Evolutionary conservation across 2,888 invertebrate species (phyloP), one percentile per base, ranked within the genome.

Genomic region (Spilarctia lutea): DNA sequence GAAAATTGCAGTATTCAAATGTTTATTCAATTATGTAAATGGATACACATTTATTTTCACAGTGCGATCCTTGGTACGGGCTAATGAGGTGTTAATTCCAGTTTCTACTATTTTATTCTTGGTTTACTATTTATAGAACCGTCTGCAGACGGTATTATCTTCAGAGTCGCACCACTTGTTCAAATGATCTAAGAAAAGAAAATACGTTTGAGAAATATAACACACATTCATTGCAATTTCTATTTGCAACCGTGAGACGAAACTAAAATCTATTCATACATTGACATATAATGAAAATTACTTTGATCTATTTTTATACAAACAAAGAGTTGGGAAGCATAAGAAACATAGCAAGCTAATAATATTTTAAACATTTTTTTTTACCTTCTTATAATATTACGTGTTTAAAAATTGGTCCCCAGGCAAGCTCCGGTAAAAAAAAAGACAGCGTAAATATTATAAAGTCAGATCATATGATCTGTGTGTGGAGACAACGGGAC

Each of bases 11-110:
- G 71, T 76, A 81, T 82, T 81, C 83, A 79, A 82, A 83, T 83
- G 84, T 79, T 76, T 76, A 79, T 83, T 84, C 82, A 83, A 84
- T 84, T 82, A 84, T 81, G 84, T 79, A 75, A 82, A 83, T 83
- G 33, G 74, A 68, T 65, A 67, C 56, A 73, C 67, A 74, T 79
- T 82, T 84, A 80, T 84, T 82, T 84, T 82, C 81, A 78, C 76
- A 76, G 71, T 74, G 30, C 76, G 75, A 75, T 75, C 74, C 75
- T 79, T 77, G 73, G 68, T 71, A 65, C 63, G 52, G 77, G 73
- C 81, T 81, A 82, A 83, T 81, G 75, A 83, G 79, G 72, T 81
- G 76, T 81, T 76, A 75, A 71, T 79, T 77, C 80, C 71, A 76
- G 82, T 79, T 45, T 18, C 39, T 68, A 71, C 45, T 74, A 66